Base-by-base conservation (phyloP, 2,113 vertebrate species). In the Noturus placidus region DNA sequence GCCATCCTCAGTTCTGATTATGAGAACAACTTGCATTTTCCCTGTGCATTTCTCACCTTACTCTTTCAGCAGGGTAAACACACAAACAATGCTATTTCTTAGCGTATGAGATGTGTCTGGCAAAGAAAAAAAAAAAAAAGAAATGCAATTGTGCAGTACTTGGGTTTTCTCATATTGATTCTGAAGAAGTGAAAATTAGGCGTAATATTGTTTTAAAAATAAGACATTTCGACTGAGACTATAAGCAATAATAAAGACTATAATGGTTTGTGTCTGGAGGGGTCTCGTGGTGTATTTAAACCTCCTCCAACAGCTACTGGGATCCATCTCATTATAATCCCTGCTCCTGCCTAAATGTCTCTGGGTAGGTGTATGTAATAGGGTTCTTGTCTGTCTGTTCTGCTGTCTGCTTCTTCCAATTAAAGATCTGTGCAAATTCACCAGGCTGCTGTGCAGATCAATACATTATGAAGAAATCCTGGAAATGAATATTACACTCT, bases 351-450 rank as follows among this genome's bases (percentile, higher is more conserved):
- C 57, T 69, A 76, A 79, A 65, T 83, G 78, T 86, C 80, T 79
- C 67, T 52, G 84, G 54, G 72, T 27, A 46, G 86, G 59, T 79
- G 50, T 56, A 30, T 80, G 83, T 85, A 87, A 84, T 67, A 69
- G 57, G 78, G 54, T 87, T 89, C 70, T 83, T 30, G 86, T 79
- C 30, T 72, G 83, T 70, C 82, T 89, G 33, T 69, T 89, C 72
- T 78, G 74, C 72, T 59, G 79, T 83, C 74, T 86, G 72, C 59
- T 82, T 38, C 79, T 46, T 83, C 86, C 52, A 89, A 90, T 90
- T 90, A 87, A 82, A 83, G 72, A 85, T 88, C 81, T 52, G 52
- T 52, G 11, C 54, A 59, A 86, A 83, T 65, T 65, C 76, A 61
- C 33, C 20, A 59, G 33, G 14, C 38, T 54, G 38, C 78, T 46